Evolutionary conservation across 1,140 invertebrate species (phyloP).

Genomic region (Macrostomum lignano): DNA sequence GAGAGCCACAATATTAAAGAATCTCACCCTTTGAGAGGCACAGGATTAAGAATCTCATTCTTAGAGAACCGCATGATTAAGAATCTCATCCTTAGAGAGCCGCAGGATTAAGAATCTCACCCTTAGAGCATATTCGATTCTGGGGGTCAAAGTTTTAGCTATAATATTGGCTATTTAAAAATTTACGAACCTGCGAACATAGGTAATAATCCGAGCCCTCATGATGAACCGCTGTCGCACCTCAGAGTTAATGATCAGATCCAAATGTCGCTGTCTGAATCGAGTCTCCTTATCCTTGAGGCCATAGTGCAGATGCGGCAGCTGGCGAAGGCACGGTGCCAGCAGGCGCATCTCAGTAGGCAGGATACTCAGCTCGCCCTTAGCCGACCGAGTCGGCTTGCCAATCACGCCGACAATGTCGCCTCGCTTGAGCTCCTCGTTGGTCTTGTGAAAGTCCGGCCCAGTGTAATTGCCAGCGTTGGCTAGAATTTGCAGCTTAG

Average conservation of each 20-base stretch:
- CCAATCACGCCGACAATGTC: slow-evolving; percentile 79
- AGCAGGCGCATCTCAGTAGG: slow-evolving; percentile 54
- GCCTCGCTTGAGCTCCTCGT: slow-evolving; percentile 55
- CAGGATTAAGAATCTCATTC: no score
- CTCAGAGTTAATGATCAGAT: slow-evolving; percentile 40
- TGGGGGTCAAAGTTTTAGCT: no score
- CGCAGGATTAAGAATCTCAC: no score
- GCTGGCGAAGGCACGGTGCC: slow-evolving; percentile 83
- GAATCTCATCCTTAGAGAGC: no score
- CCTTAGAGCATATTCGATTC: no score
- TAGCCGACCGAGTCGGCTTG: slow-evolving; percentile 70
- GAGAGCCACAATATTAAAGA: no score
- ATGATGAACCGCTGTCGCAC: slow-evolving; percentile 1
- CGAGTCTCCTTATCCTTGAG: slow-evolving; percentile 58
- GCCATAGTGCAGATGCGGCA: slow-evolving; percentile 86
- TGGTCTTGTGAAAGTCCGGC: slow-evolving; percentile 50
- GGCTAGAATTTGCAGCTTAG: slow-evolving; percentile 65
- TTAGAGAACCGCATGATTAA: no score
- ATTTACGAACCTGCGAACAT: neutral
- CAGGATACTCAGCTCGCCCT: slow-evolving; percentile 79
- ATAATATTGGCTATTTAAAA: no score
- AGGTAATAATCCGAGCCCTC: slow-evolving; percentile 4
- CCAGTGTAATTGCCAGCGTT: slow-evolving; percentile 41
- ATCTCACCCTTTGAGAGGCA: no score
- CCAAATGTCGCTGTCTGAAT: slow-evolving; percentile 75